Conservation (phyloP, 2,888 invertebrate genomes). For the Cantharis rufa region DNA sequence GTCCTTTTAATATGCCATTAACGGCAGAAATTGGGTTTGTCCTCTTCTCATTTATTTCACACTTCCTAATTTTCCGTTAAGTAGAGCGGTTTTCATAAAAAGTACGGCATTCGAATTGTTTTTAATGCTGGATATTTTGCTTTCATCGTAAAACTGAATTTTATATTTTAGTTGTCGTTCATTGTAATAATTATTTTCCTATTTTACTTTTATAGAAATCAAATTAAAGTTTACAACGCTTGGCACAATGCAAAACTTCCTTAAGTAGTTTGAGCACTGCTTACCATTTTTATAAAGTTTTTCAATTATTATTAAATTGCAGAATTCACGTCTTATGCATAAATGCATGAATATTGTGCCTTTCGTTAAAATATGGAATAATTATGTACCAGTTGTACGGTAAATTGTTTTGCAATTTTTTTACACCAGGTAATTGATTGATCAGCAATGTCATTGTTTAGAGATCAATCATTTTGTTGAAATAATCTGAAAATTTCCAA, state of each 20-base stretch:
- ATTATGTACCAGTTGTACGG: background rate
- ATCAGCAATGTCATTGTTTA: background rate
- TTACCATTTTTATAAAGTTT: background rate
- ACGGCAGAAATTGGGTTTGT: conserved; percentile 3
- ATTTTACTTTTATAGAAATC: background rate
- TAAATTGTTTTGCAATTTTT: background rate
- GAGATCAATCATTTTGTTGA: background rate
- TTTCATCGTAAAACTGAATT: background rate
- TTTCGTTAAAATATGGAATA: background rate
- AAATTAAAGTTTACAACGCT: background rate
- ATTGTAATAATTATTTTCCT: background rate
- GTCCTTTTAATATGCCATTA: conserved; percentile 5
- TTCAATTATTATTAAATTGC: background rate
- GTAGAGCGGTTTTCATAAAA: background rate
- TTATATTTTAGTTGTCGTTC: no score
- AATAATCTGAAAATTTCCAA: background rate
- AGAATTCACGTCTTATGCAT: background rate
- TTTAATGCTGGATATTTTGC: background rate
- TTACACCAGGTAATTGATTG: background rate
- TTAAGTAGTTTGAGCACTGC: background rate
- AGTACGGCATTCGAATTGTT: background rate
- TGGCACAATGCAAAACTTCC: background rate
- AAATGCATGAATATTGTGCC: background rate
- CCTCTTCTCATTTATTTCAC: background rate
- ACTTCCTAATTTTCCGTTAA: background rate